Evolutionary conservation across 1,140 invertebrate genomes (phyloP), one percentile per base, ranked within the genome.

Genomic region (Odontomachus brunneus): DNA sequence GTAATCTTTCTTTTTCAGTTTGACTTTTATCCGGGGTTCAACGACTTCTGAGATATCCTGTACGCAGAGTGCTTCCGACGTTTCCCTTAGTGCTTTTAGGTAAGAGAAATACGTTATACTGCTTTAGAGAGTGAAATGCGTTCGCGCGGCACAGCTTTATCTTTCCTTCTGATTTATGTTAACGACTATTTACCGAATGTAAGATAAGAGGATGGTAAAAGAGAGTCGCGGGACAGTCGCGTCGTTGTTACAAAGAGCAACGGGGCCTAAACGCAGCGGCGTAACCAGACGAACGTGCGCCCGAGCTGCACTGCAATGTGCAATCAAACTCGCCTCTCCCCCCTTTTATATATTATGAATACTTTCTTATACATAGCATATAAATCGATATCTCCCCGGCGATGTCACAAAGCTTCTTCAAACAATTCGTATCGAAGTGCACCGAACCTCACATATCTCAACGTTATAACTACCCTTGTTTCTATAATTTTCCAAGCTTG

Each of bases 171-270:
- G 75, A 80, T 80, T 80, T 80, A 80, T 80, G 75, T 59, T 80
- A 80, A 80, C 75, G 75, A 80, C 75, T 80, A 80, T 80, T 80
- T 80, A 53, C 75, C 75, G 75, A 80, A 80, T 80, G 75, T 71
- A 24, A 59, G 75, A 80, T 80, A 80, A 80, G 75, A 55, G 12
- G 75, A 48, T 59, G 65, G 65, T 80, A 69, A 80, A 57, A 67
- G 74, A 53, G 38, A 44, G 38, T 44, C 38, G 38, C 63, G 65
- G 53, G 75, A 80, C 51, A 80, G 65, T 71, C 75, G 33, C 44
- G 33, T 48, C 75, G 33, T 80, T 80, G 63, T 80, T 80, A 33
- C 9, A 69, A 69, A 55, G n/a, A 71, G 59, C 51, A 38, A 33
- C 49, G 24, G n/a, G n/a, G 53, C 15, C 9, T 65, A 24, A 65